Base-by-base conservation (phyloP, 2,797 vertebrate species). In the Numenius phaeopus region DNA sequence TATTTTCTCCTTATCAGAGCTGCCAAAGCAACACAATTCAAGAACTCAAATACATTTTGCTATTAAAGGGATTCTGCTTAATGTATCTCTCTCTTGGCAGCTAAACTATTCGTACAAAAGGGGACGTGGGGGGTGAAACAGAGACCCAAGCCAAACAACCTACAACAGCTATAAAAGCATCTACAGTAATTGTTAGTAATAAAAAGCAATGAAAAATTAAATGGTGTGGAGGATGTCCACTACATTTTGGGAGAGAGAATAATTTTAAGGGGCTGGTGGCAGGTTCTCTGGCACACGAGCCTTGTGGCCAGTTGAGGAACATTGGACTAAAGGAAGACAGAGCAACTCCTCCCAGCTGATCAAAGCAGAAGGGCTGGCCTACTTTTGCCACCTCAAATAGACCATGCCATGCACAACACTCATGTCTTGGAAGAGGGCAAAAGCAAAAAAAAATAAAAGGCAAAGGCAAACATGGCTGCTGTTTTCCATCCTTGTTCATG, bases 1-100 rank as follows among this genome's bases (percentile, higher is more conserved):
- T 87, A 66, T 79, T 96, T 95, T 80, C 87, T 65, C 79, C 67
- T 83, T 96, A 83, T 88, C 79, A 86, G 66, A 92, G 44, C 61
- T 91, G 34, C 46, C 72, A 85, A 88, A 85, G 69, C 20, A 86
- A 69, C 64, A 93, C 37, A 83, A 59, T 54, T 77, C 88, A 82
- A 71, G 40, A 92, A 81, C 54, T 81, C n/a, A 62, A 50, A 76
- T 59, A 2, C 4, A 19, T 83, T 96, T 80, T 90, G 46, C 34
- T 72, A 23, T 89, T 70, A 86, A 86, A 93, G 80, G n/a, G 27
- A 20, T 42, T 85, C 61, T 83, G 21, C 32, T 87, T 73, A 84
- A 83, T 1, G 0, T 57, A 58, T 61, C 66, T 65, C 39, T 73
- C 50, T 80, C 15, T 6, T 89, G 52, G 29, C 26, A 40, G 76